These are phyloP conservation scores for Ichneumon xanthorius DNA, from an alignment of 2,888 invertebrate species.

Conservation along the genomic window DNA sequence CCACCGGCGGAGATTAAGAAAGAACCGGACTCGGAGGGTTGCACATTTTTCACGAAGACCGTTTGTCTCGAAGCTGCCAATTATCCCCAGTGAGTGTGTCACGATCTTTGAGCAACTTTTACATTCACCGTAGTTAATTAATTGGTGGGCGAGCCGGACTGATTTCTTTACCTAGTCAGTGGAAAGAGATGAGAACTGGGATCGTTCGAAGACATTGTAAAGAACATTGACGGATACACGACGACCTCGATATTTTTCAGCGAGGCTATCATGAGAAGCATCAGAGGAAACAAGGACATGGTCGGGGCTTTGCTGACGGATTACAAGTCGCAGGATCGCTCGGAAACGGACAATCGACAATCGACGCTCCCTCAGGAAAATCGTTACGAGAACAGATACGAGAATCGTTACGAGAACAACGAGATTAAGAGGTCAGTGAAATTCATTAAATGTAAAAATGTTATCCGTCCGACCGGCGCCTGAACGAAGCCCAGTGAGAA, in stretches of 20 bases:
- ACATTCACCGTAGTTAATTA: not conserved
- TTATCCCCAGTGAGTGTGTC: slow-evolving; percentile 90
- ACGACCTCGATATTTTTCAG: slow-evolving; percentile 81
- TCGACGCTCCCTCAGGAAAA: slow-evolving; percentile 76
- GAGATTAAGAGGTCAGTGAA: slow-evolving; percentile 82
- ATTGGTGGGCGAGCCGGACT: not conserved
- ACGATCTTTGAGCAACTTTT: not conserved
- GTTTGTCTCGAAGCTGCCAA: slow-evolving; percentile 90
- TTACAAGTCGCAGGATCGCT: slow-evolving; percentile 87
- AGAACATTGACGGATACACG: slow-evolving; percentile 2
- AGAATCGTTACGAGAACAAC: slow-evolving; percentile 77
- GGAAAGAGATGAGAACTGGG: not conserved
- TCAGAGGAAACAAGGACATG: slow-evolving; percentile 89
- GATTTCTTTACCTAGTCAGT: slow-evolving; percentile 5
- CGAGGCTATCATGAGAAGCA: slow-evolving; percentile 89
- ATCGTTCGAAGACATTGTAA: not conserved
- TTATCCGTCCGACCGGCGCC: slow-evolving; percentile 38
- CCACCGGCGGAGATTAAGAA: slow-evolving; percentile 77
- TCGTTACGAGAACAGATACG: slow-evolving; percentile 75
- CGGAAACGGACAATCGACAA: slow-evolving; percentile 87
- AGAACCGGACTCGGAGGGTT: slow-evolving; percentile 84
- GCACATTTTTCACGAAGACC: slow-evolving; percentile 90
- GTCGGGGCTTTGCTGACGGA: slow-evolving; percentile 90
- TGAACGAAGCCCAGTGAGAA: not conserved
- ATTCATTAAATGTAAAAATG: slow-evolving; percentile 18